A percentile compares a stretch with the other conserved stretches of the same genome.
Conservation (phyloP, 2,888 invertebrate genomes). For the Syrphus vitripennis region DNA sequence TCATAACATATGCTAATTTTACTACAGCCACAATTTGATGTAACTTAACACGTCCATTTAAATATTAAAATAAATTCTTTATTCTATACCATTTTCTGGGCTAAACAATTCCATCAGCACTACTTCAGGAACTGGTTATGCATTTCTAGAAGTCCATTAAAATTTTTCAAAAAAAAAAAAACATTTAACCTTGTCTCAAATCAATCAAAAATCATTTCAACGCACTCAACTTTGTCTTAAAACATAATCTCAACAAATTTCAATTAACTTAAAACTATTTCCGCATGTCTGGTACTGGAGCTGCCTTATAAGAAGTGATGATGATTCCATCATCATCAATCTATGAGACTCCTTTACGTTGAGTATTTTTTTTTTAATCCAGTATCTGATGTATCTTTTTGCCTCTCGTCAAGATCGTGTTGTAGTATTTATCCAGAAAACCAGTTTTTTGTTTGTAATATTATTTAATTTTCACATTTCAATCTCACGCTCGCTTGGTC, state of each 20-base stretch:
- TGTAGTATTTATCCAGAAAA: conserved; percentile 17
- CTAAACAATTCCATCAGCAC: not conserved
- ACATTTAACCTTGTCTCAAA: conserved; percentile 6
- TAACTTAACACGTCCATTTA: not conserved
- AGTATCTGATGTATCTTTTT: not conserved
- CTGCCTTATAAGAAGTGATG: conserved; percentile 4
- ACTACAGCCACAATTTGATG: not conserved
- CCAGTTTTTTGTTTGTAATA: conserved; percentile 24
- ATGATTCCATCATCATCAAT: conserved; percentile 50
- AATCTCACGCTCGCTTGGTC: conserved; percentile 40
- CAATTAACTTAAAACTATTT: conserved; percentile 43
- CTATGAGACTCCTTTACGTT: conserved; percentile 10
- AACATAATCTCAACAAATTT: conserved; percentile 39
- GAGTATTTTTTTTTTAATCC: conserved; percentile 27
- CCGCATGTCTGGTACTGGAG: conserved; percentile 14
- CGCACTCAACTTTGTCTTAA: not conserved
- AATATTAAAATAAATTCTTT: not conserved
- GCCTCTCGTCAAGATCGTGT: not conserved
- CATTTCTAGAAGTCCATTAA: not conserved
- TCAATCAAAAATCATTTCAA: conserved; percentile 15
- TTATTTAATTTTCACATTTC: conserved; percentile 32
- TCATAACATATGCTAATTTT: too few relatives aligned
- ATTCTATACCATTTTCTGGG: not conserved
- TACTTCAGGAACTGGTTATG: not conserved
- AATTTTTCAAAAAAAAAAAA: not conserved